phyloP scores from a whole-genome alignment of 2,888 invertebrate species.

The Xestia c-nigrum region DNA sequence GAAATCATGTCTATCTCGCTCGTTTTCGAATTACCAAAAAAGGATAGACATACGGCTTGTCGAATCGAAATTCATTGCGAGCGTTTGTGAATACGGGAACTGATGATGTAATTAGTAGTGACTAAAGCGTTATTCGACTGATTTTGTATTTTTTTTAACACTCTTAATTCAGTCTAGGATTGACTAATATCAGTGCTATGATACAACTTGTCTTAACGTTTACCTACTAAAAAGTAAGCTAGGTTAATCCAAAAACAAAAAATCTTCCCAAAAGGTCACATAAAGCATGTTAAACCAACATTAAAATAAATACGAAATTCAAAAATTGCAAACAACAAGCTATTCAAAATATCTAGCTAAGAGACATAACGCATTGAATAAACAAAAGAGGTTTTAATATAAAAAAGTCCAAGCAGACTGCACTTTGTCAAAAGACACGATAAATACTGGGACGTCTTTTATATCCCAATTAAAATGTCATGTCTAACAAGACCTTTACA shows the following conservation, averaged over 20 bases:
- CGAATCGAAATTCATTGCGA: no score
- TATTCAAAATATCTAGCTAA: constrained; percentile 36
- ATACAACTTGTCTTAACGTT: no score
- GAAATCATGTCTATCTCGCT: no score
- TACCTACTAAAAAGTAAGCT: background rate
- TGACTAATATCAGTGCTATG: no score
- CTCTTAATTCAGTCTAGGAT: no score
- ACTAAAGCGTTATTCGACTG: no score
- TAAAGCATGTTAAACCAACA: constrained; percentile 2
- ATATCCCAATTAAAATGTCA: constrained; percentile 61
- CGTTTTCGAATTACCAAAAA: no score
- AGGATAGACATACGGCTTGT: no score
- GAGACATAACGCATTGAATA: constrained; percentile 59
- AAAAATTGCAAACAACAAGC: constrained; percentile 33
- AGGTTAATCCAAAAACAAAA: background rate
- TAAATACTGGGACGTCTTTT: constrained; percentile 15
- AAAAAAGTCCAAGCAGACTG: constrained; percentile 33
- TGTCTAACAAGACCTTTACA: constrained; percentile 60
- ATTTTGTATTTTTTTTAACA: no score
- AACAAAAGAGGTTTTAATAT: constrained; percentile 37
- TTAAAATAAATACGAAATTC: constrained; percentile 26
- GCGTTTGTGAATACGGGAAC: no score
- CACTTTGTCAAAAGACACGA: constrained; percentile 32
- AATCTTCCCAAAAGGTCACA: no score
- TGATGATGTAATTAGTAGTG: no score